Conservation (phyloP, 2,113 vertebrate genomes). For the Coracopsis vasa region DNA sequence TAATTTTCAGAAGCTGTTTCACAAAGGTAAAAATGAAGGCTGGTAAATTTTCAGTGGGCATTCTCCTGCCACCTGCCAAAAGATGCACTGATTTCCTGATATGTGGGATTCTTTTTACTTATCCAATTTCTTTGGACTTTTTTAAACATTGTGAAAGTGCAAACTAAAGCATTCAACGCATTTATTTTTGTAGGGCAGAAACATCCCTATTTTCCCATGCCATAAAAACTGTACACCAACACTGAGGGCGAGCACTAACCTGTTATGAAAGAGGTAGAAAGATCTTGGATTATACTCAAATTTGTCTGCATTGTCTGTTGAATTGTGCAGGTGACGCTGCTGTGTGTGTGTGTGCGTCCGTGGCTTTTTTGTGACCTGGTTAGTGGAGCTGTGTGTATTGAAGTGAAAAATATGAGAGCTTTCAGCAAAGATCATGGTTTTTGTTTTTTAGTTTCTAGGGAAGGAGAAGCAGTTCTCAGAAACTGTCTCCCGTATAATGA, state of each 20-base stretch:
- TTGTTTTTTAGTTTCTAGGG: conserved; percentile 59
- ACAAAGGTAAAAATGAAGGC: conserved; percentile 68
- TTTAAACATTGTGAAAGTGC: conserved; percentile 58
- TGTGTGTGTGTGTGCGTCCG: conserved; percentile 39
- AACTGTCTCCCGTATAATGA: not conserved
- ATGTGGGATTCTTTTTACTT: conserved; percentile 53
- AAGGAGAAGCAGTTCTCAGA: conserved; percentile 21
- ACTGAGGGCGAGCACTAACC: conserved; percentile 83
- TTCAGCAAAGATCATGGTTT: conserved; percentile 70
- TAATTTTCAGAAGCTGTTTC: conserved; percentile 73
- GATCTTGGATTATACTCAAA: conserved; percentile 80
- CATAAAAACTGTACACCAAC: conserved; percentile 87
- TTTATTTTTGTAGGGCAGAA: conserved; percentile 86
- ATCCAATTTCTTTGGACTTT: conserved; percentile 65
- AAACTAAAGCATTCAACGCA: conserved; percentile 82
- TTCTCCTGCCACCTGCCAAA: conserved; percentile 45
- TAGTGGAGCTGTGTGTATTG: conserved; percentile 68
- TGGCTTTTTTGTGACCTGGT: conserved; percentile 80
- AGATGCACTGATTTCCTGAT: conserved; percentile 57
- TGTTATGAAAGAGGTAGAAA: conserved; percentile 87
- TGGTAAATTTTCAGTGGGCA: conserved; percentile 5
- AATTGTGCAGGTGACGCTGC: conserved; percentile 72
- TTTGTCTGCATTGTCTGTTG: conserved; percentile 77
- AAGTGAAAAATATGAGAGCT: conserved; percentile 62
- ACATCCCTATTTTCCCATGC: conserved; percentile 84